phyloP scores from a whole-genome alignment of 2,113 vertebrate genomes.

The Petroica traversi region DNA sequence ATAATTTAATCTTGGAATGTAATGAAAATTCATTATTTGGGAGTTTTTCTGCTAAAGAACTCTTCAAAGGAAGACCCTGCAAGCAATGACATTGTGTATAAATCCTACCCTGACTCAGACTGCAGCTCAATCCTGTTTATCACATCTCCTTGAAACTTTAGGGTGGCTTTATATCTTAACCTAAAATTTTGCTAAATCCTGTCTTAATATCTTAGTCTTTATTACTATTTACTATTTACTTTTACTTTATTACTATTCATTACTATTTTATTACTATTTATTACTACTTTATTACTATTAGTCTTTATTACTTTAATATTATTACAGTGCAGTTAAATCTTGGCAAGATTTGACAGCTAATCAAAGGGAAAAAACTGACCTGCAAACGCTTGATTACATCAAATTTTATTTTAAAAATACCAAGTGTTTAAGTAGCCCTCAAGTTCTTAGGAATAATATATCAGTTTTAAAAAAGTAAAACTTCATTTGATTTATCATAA shows the following conservation, averaged over 20 bases:
- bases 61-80: neutral
- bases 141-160: neutral
- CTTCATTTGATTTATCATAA: neutral
- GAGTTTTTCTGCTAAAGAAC: neutral
- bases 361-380: neutral
- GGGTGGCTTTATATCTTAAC: neutral
- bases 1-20: neutral
- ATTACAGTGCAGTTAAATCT: neutral
- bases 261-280: too few relatives aligned
- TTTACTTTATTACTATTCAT: too few relatives aligned
- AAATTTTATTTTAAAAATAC: neutral
- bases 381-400: neutral
- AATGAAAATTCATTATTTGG: neutral
- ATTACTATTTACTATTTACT: too few relatives aligned
- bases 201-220: neutral
- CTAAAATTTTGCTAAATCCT: neutral
- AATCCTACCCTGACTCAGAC: neutral
- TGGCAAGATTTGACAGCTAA: neutral
- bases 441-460: neutral
- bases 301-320: too few relatives aligned
- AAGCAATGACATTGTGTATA: neutral
- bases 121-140: neutral
- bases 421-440: neutral
- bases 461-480: neutral
- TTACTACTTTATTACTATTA: too few relatives aligned